A percentile compares a stretch with the other conserved stretches of the same genome.
Evolutionary conservation across 1,140 invertebrate genomes (phyloP).

Genomic region (Drosophila bipectinata): DNA sequence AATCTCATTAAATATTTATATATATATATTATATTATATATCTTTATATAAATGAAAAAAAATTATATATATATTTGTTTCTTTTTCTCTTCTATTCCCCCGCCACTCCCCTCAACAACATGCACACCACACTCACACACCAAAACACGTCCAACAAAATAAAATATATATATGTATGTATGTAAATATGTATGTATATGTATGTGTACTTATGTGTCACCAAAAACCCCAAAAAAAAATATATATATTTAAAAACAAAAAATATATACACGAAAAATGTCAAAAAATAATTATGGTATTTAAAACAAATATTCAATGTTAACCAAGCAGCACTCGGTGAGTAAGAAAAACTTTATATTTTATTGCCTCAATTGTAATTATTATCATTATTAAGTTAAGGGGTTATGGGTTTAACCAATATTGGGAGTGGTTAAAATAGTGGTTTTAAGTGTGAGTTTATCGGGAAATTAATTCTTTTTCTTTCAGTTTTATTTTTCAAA

Average conservation of each 20-base stretch:
- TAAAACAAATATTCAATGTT: slow-evolving; percentile 7
- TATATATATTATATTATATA: slow-evolving; percentile 62
- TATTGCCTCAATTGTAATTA: not conserved
- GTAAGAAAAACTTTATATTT: slow-evolving; percentile 5
- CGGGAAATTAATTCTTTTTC: too few species aligned
- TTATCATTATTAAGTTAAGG: slow-evolving; percentile 1
- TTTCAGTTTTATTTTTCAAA: too few species aligned
- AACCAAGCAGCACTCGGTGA: slow-evolving; percentile 53
- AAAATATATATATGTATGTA: slow-evolving; percentile 58
- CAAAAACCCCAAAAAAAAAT: slow-evolving; percentile 3
- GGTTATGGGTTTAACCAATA: too few species aligned
- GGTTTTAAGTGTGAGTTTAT: too few species aligned
- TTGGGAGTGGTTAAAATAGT: too few species aligned
- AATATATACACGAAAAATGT: slow-evolving; percentile 15
- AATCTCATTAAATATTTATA: slow-evolving; percentile 59
- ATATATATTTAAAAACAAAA: slow-evolving; percentile 12
- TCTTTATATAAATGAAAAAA: slow-evolving; percentile 54
- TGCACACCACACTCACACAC: slow-evolving; percentile 23
- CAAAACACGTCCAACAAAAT: slow-evolving; percentile 40
- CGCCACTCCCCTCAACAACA: slow-evolving; percentile 24
- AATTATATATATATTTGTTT: slow-evolving; percentile 57
- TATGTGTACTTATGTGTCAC: slow-evolving; percentile 59
- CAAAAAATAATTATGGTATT: slow-evolving; percentile 12
- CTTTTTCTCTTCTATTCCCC: slow-evolving; percentile 73
- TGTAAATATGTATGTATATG: slow-evolving; percentile 47